These are phyloP conservation scores for Echinarachnius parma DNA, from an alignment of 53 echinoderm and acorn worm genomes.

Conservation along the genomic window DNA sequence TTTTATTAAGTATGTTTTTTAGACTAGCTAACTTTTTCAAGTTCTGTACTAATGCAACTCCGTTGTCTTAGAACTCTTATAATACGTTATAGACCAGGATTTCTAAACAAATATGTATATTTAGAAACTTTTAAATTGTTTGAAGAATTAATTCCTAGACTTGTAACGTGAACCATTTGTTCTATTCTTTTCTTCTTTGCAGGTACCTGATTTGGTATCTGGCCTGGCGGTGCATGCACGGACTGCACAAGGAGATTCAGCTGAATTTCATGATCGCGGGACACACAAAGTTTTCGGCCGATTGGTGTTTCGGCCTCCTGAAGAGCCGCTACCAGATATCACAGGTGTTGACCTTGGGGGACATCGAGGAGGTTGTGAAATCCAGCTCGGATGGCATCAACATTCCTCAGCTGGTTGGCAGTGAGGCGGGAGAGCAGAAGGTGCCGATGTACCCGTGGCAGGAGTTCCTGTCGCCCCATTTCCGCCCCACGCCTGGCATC, in stretches of 20 bases:
- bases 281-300: constrained; percentile 24
- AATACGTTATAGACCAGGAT: too few species aligned
- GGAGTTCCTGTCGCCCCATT: constrained; percentile 44
- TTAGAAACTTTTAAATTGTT: too few species aligned
- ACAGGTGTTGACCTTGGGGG: constrained; percentile 14
- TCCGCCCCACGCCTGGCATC: constrained; percentile 38
- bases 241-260: constrained; percentile 29
- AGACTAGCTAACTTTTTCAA: too few species aligned
- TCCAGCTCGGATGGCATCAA: constrained; percentile 41
- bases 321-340: neutral
- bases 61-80: too few species aligned
- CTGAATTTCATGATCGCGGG: constrained; percentile 25
- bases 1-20: too few species aligned
- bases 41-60: too few species aligned
- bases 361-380: constrained; percentile 15
- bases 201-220: constrained; percentile 63
- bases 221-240: constrained; percentile 26
- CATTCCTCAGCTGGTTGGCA: constrained; percentile 50
- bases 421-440: constrained; percentile 28
- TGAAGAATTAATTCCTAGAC: too few species aligned
- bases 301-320: constrained; percentile 27
- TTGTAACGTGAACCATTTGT: too few species aligned
- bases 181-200: too few species aligned
- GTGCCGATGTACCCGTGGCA: constrained; percentile 52
- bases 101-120: too few species aligned